Evolutionary conservation across 2,888 invertebrate genomes (phyloP), one percentile per base, ranked within the genome.

Genomic region (Uropetala carovei): DNA sequence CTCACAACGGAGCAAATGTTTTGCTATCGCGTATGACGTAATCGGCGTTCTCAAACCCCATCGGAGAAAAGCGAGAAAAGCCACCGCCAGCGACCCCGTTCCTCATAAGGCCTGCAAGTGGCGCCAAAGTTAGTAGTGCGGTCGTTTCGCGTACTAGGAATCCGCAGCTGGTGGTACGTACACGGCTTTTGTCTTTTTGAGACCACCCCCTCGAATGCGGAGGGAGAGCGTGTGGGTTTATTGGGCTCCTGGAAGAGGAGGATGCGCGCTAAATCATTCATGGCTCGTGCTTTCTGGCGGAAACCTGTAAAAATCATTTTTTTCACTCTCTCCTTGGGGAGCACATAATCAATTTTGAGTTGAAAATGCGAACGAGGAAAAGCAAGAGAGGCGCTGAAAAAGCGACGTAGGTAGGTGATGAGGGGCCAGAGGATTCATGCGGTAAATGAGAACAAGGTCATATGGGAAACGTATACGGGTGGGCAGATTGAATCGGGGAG

Each of bases 291-390:
- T 43, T 83, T 82, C 18, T 10, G 64, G 89, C 89, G 27, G 57
- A 56, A 59, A 59, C 43, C 18, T 5, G 60, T 43, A 89, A 89
- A 89, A 68, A 60, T 60, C 86, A 60, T 59, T 86, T 60, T n/a
- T 60, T 60, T 60, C 60, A 58, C 58, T 56, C 56, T 82, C 82
- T 30, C 82, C 30, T 82, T n/a, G 30, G 59, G 59, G 27, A 27
- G 22, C 43, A 30, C 60, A 60, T 86, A 86, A 86, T 86, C 86
- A 86, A 86, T 86, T 86, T 86, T 27, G 86, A 43, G 81, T 13
- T 16, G 56, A 84, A 82, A 82, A 30, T 82, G 82, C 30, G 43
- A 82, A 43, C 10, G 7, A 11, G 30, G 11, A 4, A n/a, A 18
- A 30, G 14, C 30, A 43, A 82, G 30, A 30, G 75, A 83, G 83